Base-by-base conservation (phyloP, 64 coral and sea anemone genomes). In the Dendronephthya gigantea region DNA sequence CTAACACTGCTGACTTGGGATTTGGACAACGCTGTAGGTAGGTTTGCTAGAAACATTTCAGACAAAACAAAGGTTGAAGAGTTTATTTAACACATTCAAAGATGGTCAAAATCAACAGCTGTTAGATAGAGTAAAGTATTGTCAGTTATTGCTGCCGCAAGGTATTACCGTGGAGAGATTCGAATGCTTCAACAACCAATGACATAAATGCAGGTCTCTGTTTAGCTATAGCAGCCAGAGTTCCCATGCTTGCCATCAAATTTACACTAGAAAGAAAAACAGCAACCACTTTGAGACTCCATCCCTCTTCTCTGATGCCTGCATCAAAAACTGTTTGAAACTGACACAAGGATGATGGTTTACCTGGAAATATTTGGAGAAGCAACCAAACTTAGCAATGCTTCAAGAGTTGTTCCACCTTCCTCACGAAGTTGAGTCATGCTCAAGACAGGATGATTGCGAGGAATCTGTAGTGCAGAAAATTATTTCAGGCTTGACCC, bases 1-100 rank as follows among this genome's bases (percentile, higher is more conserved):
- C 95, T 91, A 22, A 98, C 95, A 83, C 95, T 98, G 65, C 95
- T 98, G 35, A 98, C 95, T 98, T 98, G 95, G 25, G 95, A 98
- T 75, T 98, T 98, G 35, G 92, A 91, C 51, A 98, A 72, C 19
- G 95, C 91, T 7, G 95, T 92, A 7, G 95, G 95, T 82, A 98
- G 55, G 66, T 98, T 98, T 49, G 95, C 95, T 98, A 85, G n/a
- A 14, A 86, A 82, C 15, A 68, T 2, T 89, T 16, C 58, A 41
- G 22, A 37, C 55, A 70, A 1, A 68, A 86, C 35, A 40, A 28
- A 85, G 0, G 50, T 52, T 52, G 13, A 16, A 16, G 23, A 52
- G 1, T 16, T 1, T 52, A 22, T 52, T 1, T 52, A 8, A 12
- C 50, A 52, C 41, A 45, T 45, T 45, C 41, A 6, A 6, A 2